Evolutionary conservation across 2,888 invertebrate species (phyloP).

Genomic region (Resseliella maxima): DNA sequence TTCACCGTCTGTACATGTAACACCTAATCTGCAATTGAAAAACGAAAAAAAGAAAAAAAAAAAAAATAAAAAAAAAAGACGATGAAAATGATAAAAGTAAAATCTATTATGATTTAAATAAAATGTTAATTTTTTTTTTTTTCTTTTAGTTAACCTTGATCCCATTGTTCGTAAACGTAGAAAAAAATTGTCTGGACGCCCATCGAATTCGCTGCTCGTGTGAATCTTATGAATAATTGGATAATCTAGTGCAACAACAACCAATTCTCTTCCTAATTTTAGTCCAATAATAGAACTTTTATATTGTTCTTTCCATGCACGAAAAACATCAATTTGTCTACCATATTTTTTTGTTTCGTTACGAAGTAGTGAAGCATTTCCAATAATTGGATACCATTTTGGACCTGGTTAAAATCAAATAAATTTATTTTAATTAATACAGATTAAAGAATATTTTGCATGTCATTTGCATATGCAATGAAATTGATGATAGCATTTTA

Average conservation of each 20-base stretch:
- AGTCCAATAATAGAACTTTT: slow-evolving; percentile 71
- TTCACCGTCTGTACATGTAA: slow-evolving; percentile 72
- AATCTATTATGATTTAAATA: too few species aligned
- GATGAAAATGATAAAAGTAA: too few species aligned
- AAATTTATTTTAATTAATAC: not conserved
- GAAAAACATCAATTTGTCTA: slow-evolving; percentile 70
- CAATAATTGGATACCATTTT: slow-evolving; percentile 65
- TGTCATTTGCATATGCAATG: not conserved
- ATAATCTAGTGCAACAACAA: slow-evolving; percentile 71
- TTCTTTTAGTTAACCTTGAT: slow-evolving; percentile 66
- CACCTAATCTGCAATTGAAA: slow-evolving; percentile 63
- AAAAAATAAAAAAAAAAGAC: not conserved
- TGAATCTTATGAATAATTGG: slow-evolving; percentile 70
- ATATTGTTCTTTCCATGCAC: slow-evolving; percentile 68
- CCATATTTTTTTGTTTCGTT: slow-evolving; percentile 65
- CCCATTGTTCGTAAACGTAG: slow-evolving; percentile 74
- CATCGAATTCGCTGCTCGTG: slow-evolving; percentile 72
- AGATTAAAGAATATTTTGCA: not conserved
- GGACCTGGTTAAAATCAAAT: slow-evolving; percentile 63
- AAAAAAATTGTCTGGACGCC: slow-evolving; percentile 76
- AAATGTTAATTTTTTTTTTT: too few species aligned
- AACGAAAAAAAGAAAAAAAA: slow-evolving; percentile 31
- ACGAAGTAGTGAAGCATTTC: slow-evolving; percentile 65
- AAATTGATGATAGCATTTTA: not conserved
- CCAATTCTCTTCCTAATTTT: slow-evolving; percentile 70